Percentiles rank a stretch among this genome's conserved stretches.
Conservation (phyloP, 2,888 invertebrate genomes). For the Caenorhabditis plicata region DNA sequence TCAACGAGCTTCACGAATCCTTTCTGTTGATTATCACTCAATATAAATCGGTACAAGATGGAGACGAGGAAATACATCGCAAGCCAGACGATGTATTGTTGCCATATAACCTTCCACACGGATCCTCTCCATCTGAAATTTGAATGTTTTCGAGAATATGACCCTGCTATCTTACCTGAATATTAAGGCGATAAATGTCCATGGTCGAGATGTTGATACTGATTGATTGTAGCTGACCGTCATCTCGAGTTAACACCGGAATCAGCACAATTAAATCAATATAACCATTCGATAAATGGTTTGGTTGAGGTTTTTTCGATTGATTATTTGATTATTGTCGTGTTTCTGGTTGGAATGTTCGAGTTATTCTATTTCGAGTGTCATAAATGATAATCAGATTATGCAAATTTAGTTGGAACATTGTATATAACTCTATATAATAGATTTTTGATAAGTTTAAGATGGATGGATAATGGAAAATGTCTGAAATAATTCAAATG, state of each 20-base stretch:
- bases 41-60: constrained; percentile 41
- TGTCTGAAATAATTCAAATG: too few species aligned
- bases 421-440: background rate
- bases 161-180: constrained; percentile 23
- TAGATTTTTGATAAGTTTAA: background rate
- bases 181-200: constrained; percentile 46
- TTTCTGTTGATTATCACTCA: constrained; percentile 27
- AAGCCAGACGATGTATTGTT: constrained; percentile 53
- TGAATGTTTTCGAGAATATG: background rate
- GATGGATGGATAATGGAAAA: too few species aligned
- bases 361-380: background rate
- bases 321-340: too few species aligned
- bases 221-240: constrained; percentile 52
- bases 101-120: constrained; percentile 58
- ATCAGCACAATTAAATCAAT: background rate
- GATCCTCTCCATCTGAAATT: constrained; percentile 51
- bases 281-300: too few species aligned
- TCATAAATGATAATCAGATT: background rate
- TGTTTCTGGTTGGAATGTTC: background rate
- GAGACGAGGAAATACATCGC: constrained; percentile 43
- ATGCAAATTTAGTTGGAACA: background rate
- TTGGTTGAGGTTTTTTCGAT: too few species aligned
- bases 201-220: constrained; percentile 48
- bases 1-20: constrained; percentile 32
- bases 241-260: constrained; percentile 29